Percentiles rank a stretch among this genome's conserved stretches.
Evolutionary conservation across 2,797 vertebrate genomes (phyloP).

Genomic region (Hylomyscus alleni): DNA sequence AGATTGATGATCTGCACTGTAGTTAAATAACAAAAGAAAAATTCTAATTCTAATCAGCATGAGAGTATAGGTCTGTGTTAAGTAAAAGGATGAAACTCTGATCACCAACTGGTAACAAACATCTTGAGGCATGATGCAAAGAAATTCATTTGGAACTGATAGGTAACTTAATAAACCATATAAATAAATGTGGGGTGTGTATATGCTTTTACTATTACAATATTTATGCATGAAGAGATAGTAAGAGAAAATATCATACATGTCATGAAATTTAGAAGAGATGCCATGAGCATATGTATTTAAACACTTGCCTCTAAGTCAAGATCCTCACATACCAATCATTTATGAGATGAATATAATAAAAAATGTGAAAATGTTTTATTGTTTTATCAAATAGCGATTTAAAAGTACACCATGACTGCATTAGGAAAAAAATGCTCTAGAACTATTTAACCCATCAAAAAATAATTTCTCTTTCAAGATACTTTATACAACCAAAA

Average conservation of each 20-base stretch:
- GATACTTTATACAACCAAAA: neutral
- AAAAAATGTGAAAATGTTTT: neutral
- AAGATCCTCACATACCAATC: neutral
- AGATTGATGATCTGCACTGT: conserved; percentile 31
- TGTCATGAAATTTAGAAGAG: neutral
- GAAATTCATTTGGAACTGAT: neutral
- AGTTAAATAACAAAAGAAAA: conserved; percentile 65
- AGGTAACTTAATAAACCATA: neutral
- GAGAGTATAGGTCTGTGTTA: neutral
- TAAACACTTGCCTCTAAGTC: neutral
- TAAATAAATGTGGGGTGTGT: neutral
- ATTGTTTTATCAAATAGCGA: neutral
- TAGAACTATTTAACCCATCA: conserved; percentile 6
- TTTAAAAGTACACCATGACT: neutral
- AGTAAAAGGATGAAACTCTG: neutral
- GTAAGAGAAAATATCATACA: neutral
- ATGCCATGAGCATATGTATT: neutral
- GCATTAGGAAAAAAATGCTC: neutral
- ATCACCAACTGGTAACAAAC: neutral
- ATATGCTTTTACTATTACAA: neutral
- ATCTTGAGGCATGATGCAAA: neutral
- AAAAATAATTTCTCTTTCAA: neutral
- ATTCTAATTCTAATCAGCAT: neutral
- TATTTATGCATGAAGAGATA: neutral
- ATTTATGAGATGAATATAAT: neutral